phyloP scores from a whole-genome alignment of 1,140 invertebrate genomes.

The Tigriopus japonicus region DNA sequence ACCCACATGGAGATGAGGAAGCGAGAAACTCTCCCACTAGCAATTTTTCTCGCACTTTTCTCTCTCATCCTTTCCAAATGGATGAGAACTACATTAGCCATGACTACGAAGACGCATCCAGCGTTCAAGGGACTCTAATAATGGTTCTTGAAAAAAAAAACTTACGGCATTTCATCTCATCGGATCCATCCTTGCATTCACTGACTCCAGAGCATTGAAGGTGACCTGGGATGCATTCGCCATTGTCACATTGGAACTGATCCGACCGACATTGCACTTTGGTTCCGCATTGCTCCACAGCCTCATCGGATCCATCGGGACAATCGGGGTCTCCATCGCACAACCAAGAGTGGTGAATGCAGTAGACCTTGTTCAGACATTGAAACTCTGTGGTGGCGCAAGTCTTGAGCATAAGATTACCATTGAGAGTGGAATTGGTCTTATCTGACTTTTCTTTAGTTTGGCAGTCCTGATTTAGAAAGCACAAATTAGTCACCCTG shows the following conservation, averaged over 20 bases:
- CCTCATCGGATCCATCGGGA: slow-evolving; percentile 23
- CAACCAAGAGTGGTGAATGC: slow-evolving; percentile 28
- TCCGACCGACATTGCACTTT: neutral
- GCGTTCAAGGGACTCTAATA: too few relatives aligned
- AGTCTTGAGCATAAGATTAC: neutral
- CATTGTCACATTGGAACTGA: slow-evolving; percentile 20
- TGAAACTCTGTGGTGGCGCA: slow-evolving; percentile 15
- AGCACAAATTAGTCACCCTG: too few relatives aligned
- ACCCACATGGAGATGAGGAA: too few relatives aligned
- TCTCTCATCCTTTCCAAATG: too few relatives aligned
- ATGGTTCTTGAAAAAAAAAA: slow-evolving; percentile 13
- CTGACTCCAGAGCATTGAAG: slow-evolving; percentile 56
- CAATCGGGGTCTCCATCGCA: slow-evolving; percentile 34
- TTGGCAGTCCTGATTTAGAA: too few relatives aligned
- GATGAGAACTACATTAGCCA: too few relatives aligned
- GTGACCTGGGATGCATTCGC: slow-evolving; percentile 57
- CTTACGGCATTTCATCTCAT: slow-evolving; percentile 56
- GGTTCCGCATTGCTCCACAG: slow-evolving; percentile 14
- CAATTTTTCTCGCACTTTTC: too few relatives aligned
- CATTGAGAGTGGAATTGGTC: neutral
- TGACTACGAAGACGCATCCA: too few relatives aligned
- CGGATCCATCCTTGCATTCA: slow-evolving; percentile 58
- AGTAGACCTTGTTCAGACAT: slow-evolving; percentile 21
- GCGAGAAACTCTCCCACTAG: too few relatives aligned
- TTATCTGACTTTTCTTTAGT: too few relatives aligned